Percentiles rank a stretch among this genome's conserved stretches.
phyloP scores from a whole-genome alignment of 2,797 vertebrate species.

The Aselliscus stoliczkanus region DNA sequence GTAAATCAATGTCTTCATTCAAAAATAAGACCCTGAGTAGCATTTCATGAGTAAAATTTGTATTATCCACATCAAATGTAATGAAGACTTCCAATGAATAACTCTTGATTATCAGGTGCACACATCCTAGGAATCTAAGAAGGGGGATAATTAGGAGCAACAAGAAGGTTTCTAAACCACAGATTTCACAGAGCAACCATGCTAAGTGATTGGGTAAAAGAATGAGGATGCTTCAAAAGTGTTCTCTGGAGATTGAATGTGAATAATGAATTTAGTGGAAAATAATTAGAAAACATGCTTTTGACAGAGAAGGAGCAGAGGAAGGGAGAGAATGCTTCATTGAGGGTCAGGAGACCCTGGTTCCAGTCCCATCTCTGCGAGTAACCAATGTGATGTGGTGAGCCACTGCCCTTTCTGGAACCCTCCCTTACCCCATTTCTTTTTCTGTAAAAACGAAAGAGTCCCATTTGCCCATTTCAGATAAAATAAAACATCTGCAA shows the following conservation, averaged over 20 bases:
- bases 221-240: slow-evolving; percentile 74
- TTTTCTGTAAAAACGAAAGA: not conserved
- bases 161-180: slow-evolving; percentile 66
- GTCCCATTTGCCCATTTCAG: not conserved
- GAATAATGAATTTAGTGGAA: slow-evolving; percentile 71
- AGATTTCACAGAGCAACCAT: slow-evolving; percentile 66
- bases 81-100: slow-evolving; percentile 71
- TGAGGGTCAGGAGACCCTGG: not conserved
- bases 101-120: slow-evolving; percentile 78
- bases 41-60: slow-evolving; percentile 67
- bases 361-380: not conserved
- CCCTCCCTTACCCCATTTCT: rapidly evolving
- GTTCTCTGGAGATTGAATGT: slow-evolving; percentile 69
- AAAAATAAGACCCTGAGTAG: slow-evolving; percentile 60
- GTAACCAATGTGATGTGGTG: too few species aligned
- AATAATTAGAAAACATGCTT: slow-evolving; percentile 66
- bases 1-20: slow-evolving; percentile 74
- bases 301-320: not conserved
- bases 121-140: slow-evolving; percentile 57
- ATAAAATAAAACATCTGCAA: not conserved
- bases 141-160: slow-evolving; percentile 73
- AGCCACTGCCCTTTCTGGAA: not conserved
- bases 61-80: slow-evolving; percentile 57
- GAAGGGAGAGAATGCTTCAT: not conserved
- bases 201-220: slow-evolving; percentile 73